phyloP scores from a whole-genome alignment of 1,140 invertebrate species.

The Macrobrachium nipponense region DNA sequence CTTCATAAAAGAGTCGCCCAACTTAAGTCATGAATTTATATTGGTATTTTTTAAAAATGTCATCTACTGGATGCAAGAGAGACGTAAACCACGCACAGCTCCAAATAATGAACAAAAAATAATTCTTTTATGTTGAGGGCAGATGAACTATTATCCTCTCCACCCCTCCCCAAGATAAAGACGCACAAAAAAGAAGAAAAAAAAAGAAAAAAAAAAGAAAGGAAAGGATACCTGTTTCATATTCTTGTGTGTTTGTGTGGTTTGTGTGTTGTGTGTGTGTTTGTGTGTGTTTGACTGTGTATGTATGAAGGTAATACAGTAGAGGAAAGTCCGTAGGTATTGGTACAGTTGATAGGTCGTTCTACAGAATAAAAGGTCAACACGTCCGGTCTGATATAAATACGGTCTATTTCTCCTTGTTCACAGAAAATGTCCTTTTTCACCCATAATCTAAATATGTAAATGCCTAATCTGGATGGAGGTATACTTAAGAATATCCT shows the following conservation, averaged over 20 bases:
- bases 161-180: not conserved
- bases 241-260: constrained; percentile 22
- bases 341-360: no score
- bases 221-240: not conserved
- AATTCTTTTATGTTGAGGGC: constrained; percentile 11
- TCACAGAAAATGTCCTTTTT: no score
- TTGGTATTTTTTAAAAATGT: constrained; percentile 53
- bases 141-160: not conserved
- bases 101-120: constrained; percentile 22
- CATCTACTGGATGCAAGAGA: constrained; percentile 13
- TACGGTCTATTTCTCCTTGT: no score
- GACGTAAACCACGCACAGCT: constrained; percentile 24
- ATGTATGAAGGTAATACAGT: not conserved
- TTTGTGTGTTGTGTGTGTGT: constrained; percentile 29
- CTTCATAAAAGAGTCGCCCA: constrained; percentile 50
- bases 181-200: no score
- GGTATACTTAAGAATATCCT: no score
- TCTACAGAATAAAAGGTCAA: no score
- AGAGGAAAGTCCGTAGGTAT: no score
- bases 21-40: constrained; percentile 55
- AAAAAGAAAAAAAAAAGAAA: not conserved
- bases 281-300: constrained; percentile 12
- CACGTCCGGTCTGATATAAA: no score
- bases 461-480: no score
- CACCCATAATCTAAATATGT: no score